Evolutionary conservation across 2,113 vertebrate species (phyloP).

Genomic region (Plectropomus leopardus): DNA sequence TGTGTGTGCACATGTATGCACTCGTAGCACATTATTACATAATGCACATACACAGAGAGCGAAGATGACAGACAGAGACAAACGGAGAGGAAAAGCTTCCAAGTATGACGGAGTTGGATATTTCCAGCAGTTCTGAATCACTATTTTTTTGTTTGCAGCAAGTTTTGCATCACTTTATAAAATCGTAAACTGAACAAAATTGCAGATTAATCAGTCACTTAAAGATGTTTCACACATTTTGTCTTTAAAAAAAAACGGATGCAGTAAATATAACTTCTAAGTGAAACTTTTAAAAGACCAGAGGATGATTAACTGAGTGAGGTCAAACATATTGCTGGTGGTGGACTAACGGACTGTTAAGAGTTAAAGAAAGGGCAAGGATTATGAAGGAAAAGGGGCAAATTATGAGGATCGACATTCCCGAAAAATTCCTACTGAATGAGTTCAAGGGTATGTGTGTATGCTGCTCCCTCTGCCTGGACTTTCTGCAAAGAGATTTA

Average conservation of each 20-base stretch:
- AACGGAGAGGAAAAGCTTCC: neutral
- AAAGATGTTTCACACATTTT: neutral
- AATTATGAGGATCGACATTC: too few relatives aligned
- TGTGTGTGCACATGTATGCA: neutral
- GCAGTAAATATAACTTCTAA: neutral
- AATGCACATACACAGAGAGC: slow-evolving; percentile 8
- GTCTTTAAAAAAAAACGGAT: neutral
- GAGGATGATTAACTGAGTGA: neutral
- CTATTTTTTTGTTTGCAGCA: neutral
- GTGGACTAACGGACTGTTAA: neutral
- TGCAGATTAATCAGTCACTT: neutral
- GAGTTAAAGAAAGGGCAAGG: too few relatives aligned
- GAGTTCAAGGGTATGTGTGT: too few relatives aligned
- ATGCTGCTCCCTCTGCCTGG: too few relatives aligned
- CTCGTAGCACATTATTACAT: neutral
- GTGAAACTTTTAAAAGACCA: neutral
- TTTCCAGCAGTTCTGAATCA: neutral
- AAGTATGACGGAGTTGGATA: neutral
- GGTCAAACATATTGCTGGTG: too few relatives aligned
- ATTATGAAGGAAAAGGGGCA: too few relatives aligned
- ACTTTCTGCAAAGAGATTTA: too few relatives aligned
- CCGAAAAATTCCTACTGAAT: too few relatives aligned
- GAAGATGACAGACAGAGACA: neutral
- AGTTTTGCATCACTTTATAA: neutral
- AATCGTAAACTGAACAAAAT: neutral